Base-by-base conservation (phyloP, 1,140 invertebrate species). In the Stegodyphus mimosarum region DNA sequence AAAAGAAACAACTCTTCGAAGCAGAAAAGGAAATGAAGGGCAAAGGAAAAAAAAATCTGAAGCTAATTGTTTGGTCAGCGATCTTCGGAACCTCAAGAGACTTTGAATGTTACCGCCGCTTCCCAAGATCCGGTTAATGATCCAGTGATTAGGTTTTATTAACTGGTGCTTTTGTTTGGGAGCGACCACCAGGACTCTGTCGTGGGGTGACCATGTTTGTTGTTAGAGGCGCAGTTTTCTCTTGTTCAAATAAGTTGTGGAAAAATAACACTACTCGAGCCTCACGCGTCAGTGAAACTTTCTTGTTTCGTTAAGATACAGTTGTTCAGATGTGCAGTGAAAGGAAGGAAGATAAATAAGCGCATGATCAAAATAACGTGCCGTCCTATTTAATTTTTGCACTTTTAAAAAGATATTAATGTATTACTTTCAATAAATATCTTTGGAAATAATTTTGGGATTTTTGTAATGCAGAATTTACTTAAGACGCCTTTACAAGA, bases 11-110 rank as follows among this genome's bases (percentile, higher is more conserved):
- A 60, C 55, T 9, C 15, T 60, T 60, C 55, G 33, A 13, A 49
- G 50, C 15, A 73, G 75, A 74, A 80, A 80, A 80, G 78, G 60
- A 81, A 60, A 49, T 13, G 52, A 15, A 48, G 49, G n/a, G 6
- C 49, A 49, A 48, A 51, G 51, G 60, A 64, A 66, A 67, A 66
- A 67, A 48, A 33, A 70, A 4, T 70, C 48, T 17, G 70, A 6
- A 80, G 80, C 80, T 83, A 83, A 83, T 83, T 83, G 80, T 83
- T 83, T 83, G 80, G 80, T 83, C 80, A 83, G 80, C 70, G 70
- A 74, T 83, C 71, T 74, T 67, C 63, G 63, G 53, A 48, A 66
- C 71, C 80, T 67, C 80, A 7, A 60, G 80, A 83, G 80, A 74
- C 71, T 49, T 17, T 66, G 71, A 83, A 83, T 83, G 80, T 83